Evolutionary conservation across 2,797 vertebrate species (phyloP), one percentile per base, ranked within the genome.

Genomic region (Urosaurus nigricauda): DNA sequence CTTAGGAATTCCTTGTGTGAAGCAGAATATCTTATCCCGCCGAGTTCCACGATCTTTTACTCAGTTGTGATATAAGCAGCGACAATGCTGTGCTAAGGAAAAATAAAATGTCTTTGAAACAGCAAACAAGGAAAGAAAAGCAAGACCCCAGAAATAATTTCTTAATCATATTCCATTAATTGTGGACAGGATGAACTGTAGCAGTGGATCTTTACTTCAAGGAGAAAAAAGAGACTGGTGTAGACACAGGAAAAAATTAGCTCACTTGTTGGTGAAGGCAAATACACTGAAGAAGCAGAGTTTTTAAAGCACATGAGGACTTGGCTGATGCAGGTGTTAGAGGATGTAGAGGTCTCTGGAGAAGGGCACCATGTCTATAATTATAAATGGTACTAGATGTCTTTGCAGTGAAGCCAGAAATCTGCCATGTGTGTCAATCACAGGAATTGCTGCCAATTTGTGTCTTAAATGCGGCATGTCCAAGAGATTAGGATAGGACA

Each of bases 341-440:
- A 77, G 53, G 87, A 56, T 58, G 74, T 11, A 5, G 13, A 79
- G 77, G 8, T 37, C 83, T 91, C 79, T n/a, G 47, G 83, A 47
- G 75, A 90, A 91, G 70, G 63, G 12, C 58, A 81, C 14, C 78
- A 43, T 60, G 40, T 37, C 6, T 75, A 37, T 75, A 47, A 24
- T 71, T 85, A 86, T 47, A 60, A 5, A 87, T 83, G 60, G 35
- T 83, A 91, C 1, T 86, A 77, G 89, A 81, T 37, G 51, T 88
- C 87, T 92, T 87, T 86, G 78, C 70, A 35, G 58, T 71, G 32
- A 26, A 93, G 89, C 84, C 93, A 93, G 92, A 93, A 85, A 60
- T 88, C 91, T 92, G 93, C 90, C 91, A 81, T 37, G 24, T 37
- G 32, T 1, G 0, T 84, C 84, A 89, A 2, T 88, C 78, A 82